phyloP scores from a whole-genome alignment of 2,113 vertebrate genomes.

The Phainopepla nitens region DNA sequence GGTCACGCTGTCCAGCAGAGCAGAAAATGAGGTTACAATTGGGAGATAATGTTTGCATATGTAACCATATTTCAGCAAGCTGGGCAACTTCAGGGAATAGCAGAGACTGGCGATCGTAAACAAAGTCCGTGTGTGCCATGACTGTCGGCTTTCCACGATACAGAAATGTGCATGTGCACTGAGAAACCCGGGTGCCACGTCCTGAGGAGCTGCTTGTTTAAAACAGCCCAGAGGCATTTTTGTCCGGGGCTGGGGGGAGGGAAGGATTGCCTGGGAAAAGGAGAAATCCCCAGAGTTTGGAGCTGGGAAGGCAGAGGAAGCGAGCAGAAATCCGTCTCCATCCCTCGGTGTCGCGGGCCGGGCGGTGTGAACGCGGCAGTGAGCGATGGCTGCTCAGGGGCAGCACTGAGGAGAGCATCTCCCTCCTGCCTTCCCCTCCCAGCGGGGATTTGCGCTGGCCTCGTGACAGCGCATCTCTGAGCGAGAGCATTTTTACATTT shows the following conservation, averaged over 20 bases:
- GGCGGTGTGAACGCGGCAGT: background rate
- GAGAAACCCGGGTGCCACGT: background rate
- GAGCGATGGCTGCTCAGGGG: background rate
- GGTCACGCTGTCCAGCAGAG: conserved; percentile 92
- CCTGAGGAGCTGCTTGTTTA: conserved; percentile 4
- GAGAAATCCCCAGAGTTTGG: background rate
- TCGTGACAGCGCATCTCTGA: background rate
- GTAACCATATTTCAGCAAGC: conserved; percentile 90
- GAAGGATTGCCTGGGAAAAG: background rate
- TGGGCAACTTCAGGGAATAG: conserved; percentile 69
- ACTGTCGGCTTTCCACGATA: background rate
- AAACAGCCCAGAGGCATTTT: background rate
- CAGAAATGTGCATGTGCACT: background rate
- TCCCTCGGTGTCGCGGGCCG: background rate
- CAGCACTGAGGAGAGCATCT: background rate
- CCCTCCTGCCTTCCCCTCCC: background rate
- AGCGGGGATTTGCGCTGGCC: background rate
- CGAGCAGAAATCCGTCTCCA: background rate
- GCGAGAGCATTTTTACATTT: background rate
- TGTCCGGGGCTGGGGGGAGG: background rate
- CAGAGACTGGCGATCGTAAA: conserved; percentile 20
- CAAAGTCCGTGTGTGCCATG: background rate
- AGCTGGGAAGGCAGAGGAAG: background rate
- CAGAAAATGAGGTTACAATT: conserved; percentile 97
- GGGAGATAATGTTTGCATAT: conserved; percentile 97